Conservation (phyloP, 2,797 vertebrate genomes). For the Ficedula albicollis region DNA sequence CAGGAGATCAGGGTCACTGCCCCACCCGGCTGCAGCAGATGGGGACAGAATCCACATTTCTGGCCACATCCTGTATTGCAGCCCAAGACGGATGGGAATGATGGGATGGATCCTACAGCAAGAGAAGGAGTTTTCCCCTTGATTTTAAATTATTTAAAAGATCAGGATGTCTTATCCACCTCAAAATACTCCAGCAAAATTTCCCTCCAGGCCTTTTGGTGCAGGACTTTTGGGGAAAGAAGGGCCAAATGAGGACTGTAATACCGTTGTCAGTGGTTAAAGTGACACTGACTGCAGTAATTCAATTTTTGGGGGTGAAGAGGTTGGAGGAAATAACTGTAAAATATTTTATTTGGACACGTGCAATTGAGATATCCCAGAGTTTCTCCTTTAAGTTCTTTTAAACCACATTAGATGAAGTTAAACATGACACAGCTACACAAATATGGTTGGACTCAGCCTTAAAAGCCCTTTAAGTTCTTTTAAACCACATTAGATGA, state of each 20-base stretch:
- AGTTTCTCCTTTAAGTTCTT: not conserved
- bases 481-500: not conserved
- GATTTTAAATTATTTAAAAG: not conserved
- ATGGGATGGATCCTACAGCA: not conserved
- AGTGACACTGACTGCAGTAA: not conserved
- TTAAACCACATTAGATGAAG: not conserved
- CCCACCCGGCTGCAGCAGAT: too few relatives aligned
- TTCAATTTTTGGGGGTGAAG: not conserved
- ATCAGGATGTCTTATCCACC: accelerated
- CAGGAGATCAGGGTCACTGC: too few relatives aligned
- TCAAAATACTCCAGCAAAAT: not conserved
- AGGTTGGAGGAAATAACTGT: not conserved
- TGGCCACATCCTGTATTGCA: too few relatives aligned
- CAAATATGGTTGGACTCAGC: not conserved
- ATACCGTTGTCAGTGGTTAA: not conserved
- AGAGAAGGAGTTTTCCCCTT: accelerated
- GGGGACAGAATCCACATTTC: too few relatives aligned
- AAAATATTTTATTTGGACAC: not conserved
- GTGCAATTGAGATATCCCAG: not conserved
- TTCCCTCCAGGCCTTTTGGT: not conserved
- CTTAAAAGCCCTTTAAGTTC: not conserved
- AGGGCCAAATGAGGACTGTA: not conserved
- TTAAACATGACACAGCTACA: not conserved
- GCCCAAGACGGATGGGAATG: too few relatives aligned
- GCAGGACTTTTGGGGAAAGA: not conserved